Evolutionary conservation across 2,113 vertebrate genomes (phyloP), one percentile per base, ranked within the genome.

Genomic region (Entosphenus tridentatus): DNA sequence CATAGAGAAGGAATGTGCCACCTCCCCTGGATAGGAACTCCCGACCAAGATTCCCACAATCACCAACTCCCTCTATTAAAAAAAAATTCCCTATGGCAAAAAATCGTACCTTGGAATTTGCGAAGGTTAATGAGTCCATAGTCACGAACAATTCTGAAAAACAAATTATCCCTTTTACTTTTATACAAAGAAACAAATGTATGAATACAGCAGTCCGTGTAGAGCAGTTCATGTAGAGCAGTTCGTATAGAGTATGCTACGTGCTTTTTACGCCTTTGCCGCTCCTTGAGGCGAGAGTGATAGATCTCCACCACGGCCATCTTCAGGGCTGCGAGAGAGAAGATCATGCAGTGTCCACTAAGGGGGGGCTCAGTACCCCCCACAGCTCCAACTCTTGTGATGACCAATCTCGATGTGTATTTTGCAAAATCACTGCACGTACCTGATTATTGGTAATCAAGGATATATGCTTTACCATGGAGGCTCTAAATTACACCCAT

Each of bases 251-350:
- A 39, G 39, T 71, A 68, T 67, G 67, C 57, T 73, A 88, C 91
- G 80, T 81, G 96, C 93, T 88, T 96, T 82, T 96, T 98, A 73
- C 93, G 83, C 69, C 92, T 81, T 71, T 96, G 90, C 73, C 93
- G 82, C 72, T 98, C 93, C 74, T 90, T 96, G 79, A 98, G 76
- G 75, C 93, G 83, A 73, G 93, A 96, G 72, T 98, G 90, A 79
- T 98, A 98, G 72, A 98, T 96, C 75, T 98, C 93, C 70, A 98
- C 92, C 56, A 98, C 93, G 11, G 93, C 84, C 73, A 92, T 87
- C 82, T 98, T 98, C 75, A 98, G 80, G 62, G 92, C 93, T 98
- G 77, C 18, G 74, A 78, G 74, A 77, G n/a, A 77, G n/a, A 73
- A 17, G 73, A 73, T 39, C 39, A 39, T 6, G 39, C 39, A 39